Conservation (phyloP, 1,140 invertebrate genomes). For the Antheraea mylitta region DNA sequence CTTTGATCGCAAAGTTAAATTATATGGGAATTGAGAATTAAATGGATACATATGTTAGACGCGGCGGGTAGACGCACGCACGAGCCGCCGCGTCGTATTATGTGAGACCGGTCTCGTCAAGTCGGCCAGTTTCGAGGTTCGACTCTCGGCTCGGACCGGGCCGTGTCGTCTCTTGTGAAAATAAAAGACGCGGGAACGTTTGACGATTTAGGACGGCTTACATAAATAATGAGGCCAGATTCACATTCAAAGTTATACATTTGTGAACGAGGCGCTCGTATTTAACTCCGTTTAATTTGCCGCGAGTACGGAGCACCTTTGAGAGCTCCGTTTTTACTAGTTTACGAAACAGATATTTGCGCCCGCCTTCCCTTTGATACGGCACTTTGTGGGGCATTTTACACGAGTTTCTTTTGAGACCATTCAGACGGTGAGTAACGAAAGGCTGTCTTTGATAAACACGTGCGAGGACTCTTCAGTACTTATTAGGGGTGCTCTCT, state of each 20-base stretch:
- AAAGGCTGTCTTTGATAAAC: constrained; percentile 79
- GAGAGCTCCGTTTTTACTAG: constrained; percentile 76
- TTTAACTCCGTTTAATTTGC: constrained; percentile 77
- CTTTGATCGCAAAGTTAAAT: constrained; percentile 79
- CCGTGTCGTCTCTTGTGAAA: constrained; percentile 27
- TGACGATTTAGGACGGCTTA: constrained; percentile 69
- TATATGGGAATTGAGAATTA: constrained; percentile 78
- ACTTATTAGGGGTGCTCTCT: constrained; percentile 78
- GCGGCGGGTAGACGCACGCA: constrained; percentile 28
- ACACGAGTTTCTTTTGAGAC: constrained; percentile 78
- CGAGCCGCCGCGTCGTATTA: neutral
- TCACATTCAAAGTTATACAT: constrained; percentile 70
- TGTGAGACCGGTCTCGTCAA: constrained; percentile 9
- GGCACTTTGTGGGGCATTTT: constrained; percentile 77
- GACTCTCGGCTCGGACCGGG: neutral
- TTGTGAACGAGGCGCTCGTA: constrained; percentile 63
- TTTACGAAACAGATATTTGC: constrained; percentile 79
- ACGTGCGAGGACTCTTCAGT: constrained; percentile 78
- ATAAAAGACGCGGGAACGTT: constrained; percentile 53
- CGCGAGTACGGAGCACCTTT: constrained; percentile 73
- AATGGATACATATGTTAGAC: constrained; percentile 74
- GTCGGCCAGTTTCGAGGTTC: neutral
- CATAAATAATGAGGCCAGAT: constrained; percentile 72
- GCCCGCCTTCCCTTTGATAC: constrained; percentile 76
- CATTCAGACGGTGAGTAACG: constrained; percentile 78